Evolutionary conservation across 2,888 invertebrate genomes (phyloP).

Genomic region (Melanargia galathea): DNA sequence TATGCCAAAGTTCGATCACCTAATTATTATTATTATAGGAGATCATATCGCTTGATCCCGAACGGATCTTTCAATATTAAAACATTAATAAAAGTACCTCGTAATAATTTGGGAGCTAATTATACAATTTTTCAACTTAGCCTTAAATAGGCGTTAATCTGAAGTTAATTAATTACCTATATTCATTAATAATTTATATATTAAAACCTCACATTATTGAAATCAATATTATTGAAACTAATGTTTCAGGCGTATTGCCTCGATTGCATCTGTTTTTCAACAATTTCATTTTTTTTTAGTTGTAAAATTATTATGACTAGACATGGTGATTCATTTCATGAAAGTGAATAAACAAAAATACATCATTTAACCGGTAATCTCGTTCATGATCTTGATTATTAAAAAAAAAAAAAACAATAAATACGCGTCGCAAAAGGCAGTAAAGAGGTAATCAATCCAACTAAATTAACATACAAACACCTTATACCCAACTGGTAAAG

Average conservation of each 20-base stretch:
- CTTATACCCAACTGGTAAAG: constrained; percentile 80
- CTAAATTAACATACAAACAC: constrained; percentile 67
- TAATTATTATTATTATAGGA: too few species aligned
- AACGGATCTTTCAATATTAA: not conserved
- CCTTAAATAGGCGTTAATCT: not conserved
- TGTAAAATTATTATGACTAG: constrained; percentile 32
- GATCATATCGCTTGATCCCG: too few species aligned
- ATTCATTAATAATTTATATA: not conserved
- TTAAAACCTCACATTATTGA: not conserved
- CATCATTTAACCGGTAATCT: constrained; percentile 21
- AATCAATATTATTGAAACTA: not conserved
- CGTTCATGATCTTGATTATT: constrained; percentile 21
- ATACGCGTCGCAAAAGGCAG: constrained; percentile 37
- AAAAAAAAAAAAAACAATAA: constrained; percentile 34
- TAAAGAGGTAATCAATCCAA: constrained; percentile 42
- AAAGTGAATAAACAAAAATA: constrained; percentile 5
- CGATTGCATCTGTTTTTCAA: not conserved
- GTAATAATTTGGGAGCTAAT: not conserved
- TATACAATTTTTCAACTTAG: not conserved
- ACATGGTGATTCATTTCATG: constrained; percentile 29
- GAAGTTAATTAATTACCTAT: too few species aligned
- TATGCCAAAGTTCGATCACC: not conserved
- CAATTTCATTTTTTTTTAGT: not conserved
- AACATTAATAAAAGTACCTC: not conserved
- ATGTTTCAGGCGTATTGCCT: too few species aligned